Conservation (phyloP, 2,797 vertebrate genomes). For the Hyperoplus immaculatus region DNA sequence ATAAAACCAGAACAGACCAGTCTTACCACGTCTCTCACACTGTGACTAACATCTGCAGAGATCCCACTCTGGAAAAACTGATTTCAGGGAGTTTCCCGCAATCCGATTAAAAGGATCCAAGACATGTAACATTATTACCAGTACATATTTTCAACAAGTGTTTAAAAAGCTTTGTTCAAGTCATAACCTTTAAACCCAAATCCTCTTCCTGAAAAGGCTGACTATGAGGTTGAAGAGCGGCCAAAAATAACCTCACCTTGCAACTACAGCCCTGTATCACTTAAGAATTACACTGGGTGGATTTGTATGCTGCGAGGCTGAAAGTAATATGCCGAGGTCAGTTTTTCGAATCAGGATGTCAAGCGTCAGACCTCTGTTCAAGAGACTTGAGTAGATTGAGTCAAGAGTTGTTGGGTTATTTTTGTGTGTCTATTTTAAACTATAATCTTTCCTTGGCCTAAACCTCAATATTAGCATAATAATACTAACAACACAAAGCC, state of each 20-base stretch:
- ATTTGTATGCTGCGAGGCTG: background rate
- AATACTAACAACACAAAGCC: background rate
- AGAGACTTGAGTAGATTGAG: background rate
- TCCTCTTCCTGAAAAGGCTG: background rate
- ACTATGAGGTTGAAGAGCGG: background rate
- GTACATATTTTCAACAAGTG: constrained; percentile 1
- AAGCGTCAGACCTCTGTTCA: background rate
- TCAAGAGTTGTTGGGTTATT: background rate
- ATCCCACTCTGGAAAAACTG: too few relatives aligned
- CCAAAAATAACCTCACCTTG: constrained; percentile 5
- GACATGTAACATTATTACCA: constrained; percentile 25
- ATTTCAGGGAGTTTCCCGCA: too few relatives aligned
- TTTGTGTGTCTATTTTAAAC: background rate
- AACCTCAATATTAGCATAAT: background rate
- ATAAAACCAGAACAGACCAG: constrained; percentile 3
- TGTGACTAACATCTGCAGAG: constrained; percentile 6
- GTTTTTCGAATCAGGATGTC: background rate
- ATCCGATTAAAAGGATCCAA: constrained; percentile 17
- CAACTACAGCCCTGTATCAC: background rate
- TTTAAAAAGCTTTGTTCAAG: constrained; percentile 7
- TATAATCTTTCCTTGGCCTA: background rate
- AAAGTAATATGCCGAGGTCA: background rate
- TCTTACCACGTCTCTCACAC: constrained; percentile 16
- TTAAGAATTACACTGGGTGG: background rate
- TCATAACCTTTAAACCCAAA: background rate